Evolutionary conservation across 1,140 invertebrate genomes (phyloP).

Genomic region (Andricus grossulariae): DNA sequence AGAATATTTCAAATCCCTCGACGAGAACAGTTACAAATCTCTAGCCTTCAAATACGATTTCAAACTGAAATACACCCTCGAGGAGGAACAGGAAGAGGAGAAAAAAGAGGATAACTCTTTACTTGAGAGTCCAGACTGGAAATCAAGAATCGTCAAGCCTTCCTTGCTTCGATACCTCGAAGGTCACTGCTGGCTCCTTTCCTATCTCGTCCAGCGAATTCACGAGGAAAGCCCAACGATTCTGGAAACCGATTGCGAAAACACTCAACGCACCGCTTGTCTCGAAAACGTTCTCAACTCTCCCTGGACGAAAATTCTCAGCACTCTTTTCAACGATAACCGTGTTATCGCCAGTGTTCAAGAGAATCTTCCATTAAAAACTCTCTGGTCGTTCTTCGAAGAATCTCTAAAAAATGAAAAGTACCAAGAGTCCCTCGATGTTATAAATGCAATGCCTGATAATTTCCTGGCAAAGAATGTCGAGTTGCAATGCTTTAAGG

Average conservation of each 20-base stretch:
- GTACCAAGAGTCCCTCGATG: slow-evolving; percentile 55
- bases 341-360: slow-evolving; percentile 73
- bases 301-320: slow-evolving; percentile 63
- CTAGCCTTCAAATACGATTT: slow-evolving; percentile 33
- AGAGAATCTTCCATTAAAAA: slow-evolving; percentile 60
- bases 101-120: slow-evolving; percentile 10
- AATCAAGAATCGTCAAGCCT: slow-evolving; percentile 47
- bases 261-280: slow-evolving; percentile 61
- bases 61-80: slow-evolving; percentile 19
- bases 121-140: slow-evolving; percentile 51
- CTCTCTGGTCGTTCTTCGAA: slow-evolving; percentile 63
- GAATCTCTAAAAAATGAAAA: slow-evolving; percentile 48
- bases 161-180: slow-evolving; percentile 77
- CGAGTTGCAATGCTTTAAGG: slow-evolving; percentile 69
- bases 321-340: slow-evolving; percentile 74
- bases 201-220: slow-evolving; percentile 76
- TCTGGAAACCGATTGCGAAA: slow-evolving; percentile 62
- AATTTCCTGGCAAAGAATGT: slow-evolving; percentile 53
- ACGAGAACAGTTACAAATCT: slow-evolving; percentile 31
- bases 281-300: slow-evolving; percentile 74
- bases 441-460: slow-evolving; percentile 61
- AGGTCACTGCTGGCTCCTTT: slow-evolving; percentile 77
- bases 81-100: neutral
- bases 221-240: slow-evolving; percentile 63
- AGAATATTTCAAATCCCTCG: slow-evolving; percentile 36